phyloP scores from a whole-genome alignment of 2,888 invertebrate species.

The Troides oblongomaculatus region DNA sequence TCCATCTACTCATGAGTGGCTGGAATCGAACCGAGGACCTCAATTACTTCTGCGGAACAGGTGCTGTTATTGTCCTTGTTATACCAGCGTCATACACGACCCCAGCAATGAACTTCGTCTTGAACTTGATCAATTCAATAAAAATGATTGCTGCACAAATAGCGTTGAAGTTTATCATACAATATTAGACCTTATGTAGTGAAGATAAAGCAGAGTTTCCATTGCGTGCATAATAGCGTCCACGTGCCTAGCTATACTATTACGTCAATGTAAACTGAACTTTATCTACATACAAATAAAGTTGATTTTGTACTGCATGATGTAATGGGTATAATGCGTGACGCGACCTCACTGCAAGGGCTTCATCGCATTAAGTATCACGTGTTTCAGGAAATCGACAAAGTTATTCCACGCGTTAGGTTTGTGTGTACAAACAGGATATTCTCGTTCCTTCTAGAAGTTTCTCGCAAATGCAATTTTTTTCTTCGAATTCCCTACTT shows the following conservation, averaged over 20 bases:
- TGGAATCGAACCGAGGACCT: too few species aligned
- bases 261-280: slow-evolving; percentile 6
- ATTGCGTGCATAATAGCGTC: slow-evolving; percentile 12
- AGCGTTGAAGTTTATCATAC: neutral
- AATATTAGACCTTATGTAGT: neutral
- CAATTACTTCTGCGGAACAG: too few species aligned
- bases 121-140: slow-evolving; percentile 23
- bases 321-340: slow-evolving; percentile 30
- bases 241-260: too few species aligned
- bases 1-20: too few species aligned
- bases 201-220: neutral
- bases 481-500: too few species aligned
- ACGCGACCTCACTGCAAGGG: slow-evolving; percentile 49
- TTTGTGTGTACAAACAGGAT: neutral
- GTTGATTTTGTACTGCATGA: slow-evolving; percentile 3
- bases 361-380: slow-evolving; percentile 64
- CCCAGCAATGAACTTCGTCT: slow-evolving; percentile 24
- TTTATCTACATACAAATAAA: neutral
- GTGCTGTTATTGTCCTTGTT: too few species aligned
- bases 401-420: slow-evolving; percentile 32
- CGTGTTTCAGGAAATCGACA: slow-evolving; percentile 49
- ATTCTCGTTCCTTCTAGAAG: neutral
- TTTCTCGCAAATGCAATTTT: neutral
- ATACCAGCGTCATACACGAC: neutral
- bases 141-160: slow-evolving; percentile 10